phyloP scores from a whole-genome alignment of 2,113 vertebrate genomes.

The Onychostoma macrolepis region DNA sequence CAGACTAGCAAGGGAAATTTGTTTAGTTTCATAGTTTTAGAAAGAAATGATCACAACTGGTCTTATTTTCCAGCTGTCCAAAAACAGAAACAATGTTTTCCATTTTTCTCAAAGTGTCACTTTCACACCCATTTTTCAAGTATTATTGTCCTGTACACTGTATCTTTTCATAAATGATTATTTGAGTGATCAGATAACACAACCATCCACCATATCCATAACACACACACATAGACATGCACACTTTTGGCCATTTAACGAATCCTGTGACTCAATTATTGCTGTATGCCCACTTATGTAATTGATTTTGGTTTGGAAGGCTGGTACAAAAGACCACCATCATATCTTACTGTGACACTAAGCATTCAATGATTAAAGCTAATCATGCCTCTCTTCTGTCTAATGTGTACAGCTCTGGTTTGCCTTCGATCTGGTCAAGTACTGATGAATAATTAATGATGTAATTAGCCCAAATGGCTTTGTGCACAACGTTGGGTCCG shows the following conservation, averaged over 20 bases:
- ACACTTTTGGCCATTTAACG: constrained; percentile 1
- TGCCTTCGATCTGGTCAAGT: constrained; percentile 51
- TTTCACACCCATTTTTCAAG: background rate
- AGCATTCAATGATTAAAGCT: constrained; percentile 56
- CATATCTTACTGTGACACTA: constrained; percentile 53
- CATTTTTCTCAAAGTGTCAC: background rate
- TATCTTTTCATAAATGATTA: background rate
- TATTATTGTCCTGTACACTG: background rate
- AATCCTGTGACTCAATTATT: constrained; percentile 37
- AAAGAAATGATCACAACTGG: background rate
- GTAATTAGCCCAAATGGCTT: constrained; percentile 56
- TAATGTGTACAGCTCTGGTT: constrained; percentile 52
- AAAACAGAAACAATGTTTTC: background rate
- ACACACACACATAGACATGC: background rate
- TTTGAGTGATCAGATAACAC: constrained; percentile 24
- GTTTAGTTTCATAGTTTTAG: background rate
- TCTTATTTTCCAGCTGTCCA: background rate
- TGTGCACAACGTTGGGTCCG: constrained; percentile 33
- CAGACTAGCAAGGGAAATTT: background rate
- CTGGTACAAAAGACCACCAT: constrained; percentile 30
- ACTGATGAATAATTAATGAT: constrained; percentile 57
- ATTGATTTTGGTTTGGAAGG: constrained; percentile 45
- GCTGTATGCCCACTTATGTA: constrained; percentile 35
- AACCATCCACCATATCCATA: background rate
- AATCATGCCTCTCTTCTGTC: constrained; percentile 42